Evolutionary conservation across 2,888 invertebrate species (phyloP), one percentile per base, ranked within the genome.

Genomic region (Andrena camellia): DNA sequence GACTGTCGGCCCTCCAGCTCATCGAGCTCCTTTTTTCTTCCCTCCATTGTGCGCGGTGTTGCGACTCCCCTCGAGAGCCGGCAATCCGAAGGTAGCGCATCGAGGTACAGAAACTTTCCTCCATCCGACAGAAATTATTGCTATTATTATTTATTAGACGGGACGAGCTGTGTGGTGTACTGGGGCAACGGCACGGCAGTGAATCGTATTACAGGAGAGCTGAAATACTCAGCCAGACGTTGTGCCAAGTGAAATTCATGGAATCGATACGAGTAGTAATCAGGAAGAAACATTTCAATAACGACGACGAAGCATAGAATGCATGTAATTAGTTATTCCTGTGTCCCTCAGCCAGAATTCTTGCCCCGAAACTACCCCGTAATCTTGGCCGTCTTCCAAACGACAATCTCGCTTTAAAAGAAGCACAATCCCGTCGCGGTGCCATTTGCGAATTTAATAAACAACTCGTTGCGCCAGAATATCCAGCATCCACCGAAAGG

Each of bases 91-190:
- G 29, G 35, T 64, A 48, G 59, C 23, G 52, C 62, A 5, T 26
- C 10, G 59, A 35, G 59, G 29, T 57, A 52, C 26, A 8, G 23
- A 76, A 82, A 81, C 64, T 82, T 78, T 77, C 20, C 63, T 75
- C 66, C 71, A 33, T 68, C 59, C 17, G 50, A 57, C 42, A 57
- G 77, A 69, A 82, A 83, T 81, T 81, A 70, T 77, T 64, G 57
- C 67, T 33, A 33, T 81, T 77, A 82, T 71, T 78, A 78, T 78
- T 78, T 78, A 64, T 78, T 42, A 71, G 59, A 64, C 26, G 8
- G 26, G 17, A 6, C 31, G 29, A 52, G 29, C 50, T 52, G 31
- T 4, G 23, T 2, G 67, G 20, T 29, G 2, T 20, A 35, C 20
- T 31, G 10, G 68, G 20, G 33, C 2, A 42, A 42, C 42, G 42